Percentiles rank a stretch among this genome's conserved stretches.
These are phyloP conservation scores for Empis stercorea DNA, from an alignment of 2,888 invertebrate species.

Conservation along the genomic window DNA sequence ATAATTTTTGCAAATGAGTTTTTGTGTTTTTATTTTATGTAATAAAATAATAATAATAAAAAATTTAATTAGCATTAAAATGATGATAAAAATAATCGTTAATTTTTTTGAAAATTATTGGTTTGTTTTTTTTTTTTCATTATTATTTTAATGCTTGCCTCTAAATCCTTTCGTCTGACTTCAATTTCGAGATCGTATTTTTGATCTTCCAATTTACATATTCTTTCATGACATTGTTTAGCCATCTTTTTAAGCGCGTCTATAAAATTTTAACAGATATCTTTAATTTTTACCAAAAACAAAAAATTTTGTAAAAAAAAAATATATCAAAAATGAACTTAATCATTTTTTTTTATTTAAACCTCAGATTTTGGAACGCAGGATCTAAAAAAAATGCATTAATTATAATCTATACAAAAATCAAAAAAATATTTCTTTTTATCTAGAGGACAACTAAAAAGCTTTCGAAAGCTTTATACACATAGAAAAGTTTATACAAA, in stretches of 20 bases:
- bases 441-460: too few species aligned
- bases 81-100: too few species aligned
- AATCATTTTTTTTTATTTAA: constrained; percentile 10
- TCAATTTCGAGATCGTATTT: constrained; percentile 98
- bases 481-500: too few species aligned
- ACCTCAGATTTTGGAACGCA: too few species aligned
- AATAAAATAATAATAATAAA: constrained; percentile 4
- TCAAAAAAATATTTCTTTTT: too few species aligned
- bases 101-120: too few species aligned
- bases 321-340: constrained; percentile 6
- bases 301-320: background rate
- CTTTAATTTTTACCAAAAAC: background rate
- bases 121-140: too few species aligned
- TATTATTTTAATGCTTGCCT: constrained; percentile 59
- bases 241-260: constrained; percentile 30
- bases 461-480: too few species aligned
- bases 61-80: background rate
- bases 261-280: constrained; percentile 16
- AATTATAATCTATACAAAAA: too few species aligned
- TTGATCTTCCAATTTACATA: constrained; percentile 39
- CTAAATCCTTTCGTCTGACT: constrained; percentile 89
- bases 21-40: constrained; percentile 3
- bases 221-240: constrained; percentile 32
- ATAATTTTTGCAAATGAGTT: too few species aligned
- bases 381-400: too few species aligned